Evolutionary conservation across 2,888 invertebrate genomes (phyloP).

Genomic region (Cryptocephalus moraei): DNA sequence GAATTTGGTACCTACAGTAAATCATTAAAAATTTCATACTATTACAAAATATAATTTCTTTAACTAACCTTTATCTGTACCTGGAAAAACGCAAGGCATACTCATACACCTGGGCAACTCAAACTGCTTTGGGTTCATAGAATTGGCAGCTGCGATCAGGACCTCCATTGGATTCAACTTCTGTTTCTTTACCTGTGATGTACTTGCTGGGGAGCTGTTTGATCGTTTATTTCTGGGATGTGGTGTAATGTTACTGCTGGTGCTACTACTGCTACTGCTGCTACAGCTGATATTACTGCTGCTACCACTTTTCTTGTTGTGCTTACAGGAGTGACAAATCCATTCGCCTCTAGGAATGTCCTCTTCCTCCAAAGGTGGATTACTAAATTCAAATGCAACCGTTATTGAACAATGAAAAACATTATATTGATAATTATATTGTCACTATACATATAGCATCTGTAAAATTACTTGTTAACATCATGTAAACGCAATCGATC

Average conservation of each 20-base stretch:
- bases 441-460: no score
- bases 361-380: constrained; percentile 83
- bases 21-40: no score
- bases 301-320: constrained; percentile 35
- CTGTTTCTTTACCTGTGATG: constrained; percentile 10
- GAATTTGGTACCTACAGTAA: no score
- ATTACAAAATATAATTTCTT: neutral
- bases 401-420: neutral
- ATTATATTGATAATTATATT: no score
- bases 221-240: constrained; percentile 29
- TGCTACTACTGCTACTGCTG: constrained; percentile 12
- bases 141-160: constrained; percentile 69
- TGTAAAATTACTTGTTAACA: no score
- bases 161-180: constrained; percentile 61
- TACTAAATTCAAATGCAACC: constrained; percentile 44
- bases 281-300: constrained; percentile 25
- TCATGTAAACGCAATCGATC: no score
- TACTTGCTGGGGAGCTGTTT: constrained; percentile 21
- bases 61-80: constrained; percentile 61
- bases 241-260: constrained; percentile 1
- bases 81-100: constrained; percentile 68
- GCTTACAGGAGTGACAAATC: constrained; percentile 77
- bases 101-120: constrained; percentile 74
- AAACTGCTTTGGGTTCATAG: constrained; percentile 85
- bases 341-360: constrained; percentile 88